Evolutionary conservation across 1,140 invertebrate species (phyloP).

Genomic region (Wiebesia pumilae): DNA sequence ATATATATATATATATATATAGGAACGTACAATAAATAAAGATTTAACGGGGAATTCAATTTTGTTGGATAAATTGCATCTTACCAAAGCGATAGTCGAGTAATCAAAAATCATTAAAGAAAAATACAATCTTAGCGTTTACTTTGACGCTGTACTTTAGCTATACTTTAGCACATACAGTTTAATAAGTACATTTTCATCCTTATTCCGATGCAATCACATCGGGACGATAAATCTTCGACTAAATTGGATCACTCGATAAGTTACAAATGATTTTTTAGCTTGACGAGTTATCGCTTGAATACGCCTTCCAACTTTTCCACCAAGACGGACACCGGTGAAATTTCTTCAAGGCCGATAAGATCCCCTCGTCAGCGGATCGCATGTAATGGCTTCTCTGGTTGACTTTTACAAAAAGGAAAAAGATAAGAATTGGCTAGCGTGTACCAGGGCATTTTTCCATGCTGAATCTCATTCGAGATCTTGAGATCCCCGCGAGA

Average conservation of each 20-base stretch:
- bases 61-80: too few species aligned
- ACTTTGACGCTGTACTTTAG: too few species aligned
- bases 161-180: neutral
- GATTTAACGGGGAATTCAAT: too few species aligned
- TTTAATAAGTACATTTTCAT: neutral
- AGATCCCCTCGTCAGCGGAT: constrained; percentile 21
- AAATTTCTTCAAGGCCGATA: constrained; percentile 43
- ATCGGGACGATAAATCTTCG: neutral
- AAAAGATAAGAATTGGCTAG: constrained; percentile 29
- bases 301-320: neutral
- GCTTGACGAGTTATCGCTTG: neutral
- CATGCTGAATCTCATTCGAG: constrained; percentile 7
- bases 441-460: constrained; percentile 36
- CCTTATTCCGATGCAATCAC: neutral
- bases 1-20: too few species aligned
- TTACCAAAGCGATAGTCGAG: too few species aligned
- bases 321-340: neutral
- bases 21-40: too few species aligned
- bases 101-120: too few species aligned
- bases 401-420: constrained; percentile 10
- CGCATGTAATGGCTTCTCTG: constrained; percentile 17
- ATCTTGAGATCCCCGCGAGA: constrained; percentile 14
- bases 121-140: too few species aligned
- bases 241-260: constrained; percentile 5
- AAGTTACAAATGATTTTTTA: neutral